A percentile compares a stretch with the other conserved stretches of the same genome.
These are phyloP conservation scores for Parotocinclus haroldoi DNA, from an alignment of 2,797 vertebrate species.

Conservation along the genomic window DNA sequence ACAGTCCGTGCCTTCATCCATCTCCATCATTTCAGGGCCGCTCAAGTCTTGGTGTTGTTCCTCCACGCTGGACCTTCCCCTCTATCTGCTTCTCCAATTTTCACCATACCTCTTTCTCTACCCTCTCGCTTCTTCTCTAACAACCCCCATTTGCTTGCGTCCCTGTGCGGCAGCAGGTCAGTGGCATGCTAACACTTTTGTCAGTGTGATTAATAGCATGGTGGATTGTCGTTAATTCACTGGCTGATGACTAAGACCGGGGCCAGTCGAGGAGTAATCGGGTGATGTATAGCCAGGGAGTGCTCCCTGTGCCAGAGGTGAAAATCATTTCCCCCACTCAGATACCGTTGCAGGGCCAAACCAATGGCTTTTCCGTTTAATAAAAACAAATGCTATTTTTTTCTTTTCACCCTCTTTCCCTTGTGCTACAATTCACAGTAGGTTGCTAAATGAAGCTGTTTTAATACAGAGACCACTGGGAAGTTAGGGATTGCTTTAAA, in stretches of 20 bases:
- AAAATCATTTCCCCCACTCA: conserved; percentile 95
- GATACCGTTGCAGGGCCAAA: conserved; percentile 77
- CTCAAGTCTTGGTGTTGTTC: conserved; percentile 19
- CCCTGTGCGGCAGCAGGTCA: conserved; percentile 79
- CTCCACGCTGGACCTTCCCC: conserved; percentile 25
- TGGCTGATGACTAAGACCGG: conserved; percentile 95
- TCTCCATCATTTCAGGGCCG: conserved; percentile 29
- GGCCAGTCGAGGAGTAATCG: conserved; percentile 84
- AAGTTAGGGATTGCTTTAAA: conserved; percentile 3
- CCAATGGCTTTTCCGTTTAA: conserved; percentile 87
- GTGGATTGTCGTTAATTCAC: conserved; percentile 96
- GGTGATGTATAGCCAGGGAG: conserved; percentile 92
- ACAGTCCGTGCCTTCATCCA: not conserved
- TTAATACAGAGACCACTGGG: conserved; percentile 55
- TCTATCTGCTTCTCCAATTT: conserved; percentile 31
- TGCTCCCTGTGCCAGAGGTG: conserved; percentile 92
- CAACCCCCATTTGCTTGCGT: conserved; percentile 55
- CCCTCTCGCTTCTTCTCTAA: conserved; percentile 18
- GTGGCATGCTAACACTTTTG: conserved; percentile 86
- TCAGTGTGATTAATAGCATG: conserved; percentile 98
- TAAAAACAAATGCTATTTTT: conserved; percentile 93
- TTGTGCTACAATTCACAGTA: conserved; percentile 56
- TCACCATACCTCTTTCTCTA: not conserved
- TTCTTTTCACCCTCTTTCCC: conserved; percentile 38
- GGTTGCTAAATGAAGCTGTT: conserved; percentile 82